A percentile compares a stretch with the other conserved stretches of the same genome.
These are phyloP conservation scores for Sarotherodon lohbergeri DNA, from an alignment of 2,113 vertebrate species.

Conservation along the genomic window DNA sequence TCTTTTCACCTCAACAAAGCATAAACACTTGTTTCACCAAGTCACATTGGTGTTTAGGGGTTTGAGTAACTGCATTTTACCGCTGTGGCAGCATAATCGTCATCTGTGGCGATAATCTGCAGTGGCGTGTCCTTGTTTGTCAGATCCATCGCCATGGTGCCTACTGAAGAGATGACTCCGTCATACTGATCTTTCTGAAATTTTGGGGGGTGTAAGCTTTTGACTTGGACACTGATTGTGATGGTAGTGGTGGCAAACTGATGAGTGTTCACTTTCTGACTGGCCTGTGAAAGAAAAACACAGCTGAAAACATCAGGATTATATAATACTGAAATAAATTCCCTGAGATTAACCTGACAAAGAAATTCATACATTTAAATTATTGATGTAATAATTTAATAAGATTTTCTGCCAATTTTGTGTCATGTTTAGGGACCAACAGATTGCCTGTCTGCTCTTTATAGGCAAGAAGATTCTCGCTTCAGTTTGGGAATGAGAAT, in stretches of 20 bases:
- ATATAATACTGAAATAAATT: not conserved
- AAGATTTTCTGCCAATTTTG: not conserved
- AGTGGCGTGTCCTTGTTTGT: constrained; percentile 41
- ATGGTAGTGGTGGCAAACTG: constrained; percentile 68
- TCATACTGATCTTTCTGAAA: constrained; percentile 64
- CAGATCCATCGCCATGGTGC: constrained; percentile 63
- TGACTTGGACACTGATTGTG: constrained; percentile 57
- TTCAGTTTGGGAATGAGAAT: not conserved
- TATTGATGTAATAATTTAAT: not conserved
- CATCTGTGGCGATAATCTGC: constrained; percentile 56
- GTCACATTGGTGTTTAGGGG: not conserved
- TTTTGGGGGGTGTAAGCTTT: constrained; percentile 55
- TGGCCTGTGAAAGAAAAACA: constrained; percentile 64
- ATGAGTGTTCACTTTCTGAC: constrained; percentile 58
- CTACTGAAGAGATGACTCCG: constrained; percentile 3
- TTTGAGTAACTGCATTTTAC: constrained; percentile 37
- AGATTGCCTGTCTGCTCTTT: not conserved
- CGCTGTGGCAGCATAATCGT: constrained; percentile 31
- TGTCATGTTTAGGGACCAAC: not conserved
- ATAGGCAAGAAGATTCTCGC: not conserved
- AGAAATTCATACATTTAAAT: not conserved
- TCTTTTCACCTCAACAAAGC: not conserved
- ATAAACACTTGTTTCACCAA: not conserved
- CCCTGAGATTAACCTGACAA: not conserved
- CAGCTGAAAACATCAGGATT: not conserved